Evolutionary conservation across 2,113 vertebrate species (phyloP), one percentile per base, ranked within the genome.

Genomic region (Malurus melanocephalus): DNA sequence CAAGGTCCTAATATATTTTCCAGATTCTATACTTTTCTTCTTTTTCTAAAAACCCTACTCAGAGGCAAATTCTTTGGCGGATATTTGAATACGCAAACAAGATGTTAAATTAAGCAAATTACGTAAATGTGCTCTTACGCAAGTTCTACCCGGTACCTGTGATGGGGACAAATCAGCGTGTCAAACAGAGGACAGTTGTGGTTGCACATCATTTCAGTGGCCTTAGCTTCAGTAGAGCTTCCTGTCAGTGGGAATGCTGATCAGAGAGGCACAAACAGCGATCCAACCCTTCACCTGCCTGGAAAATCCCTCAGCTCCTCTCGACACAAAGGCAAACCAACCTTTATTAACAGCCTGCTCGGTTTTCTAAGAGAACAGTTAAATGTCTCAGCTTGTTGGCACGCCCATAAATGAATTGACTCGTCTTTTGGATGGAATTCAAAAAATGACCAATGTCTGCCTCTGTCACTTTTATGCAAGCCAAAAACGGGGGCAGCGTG

Each of bases 1-100:
- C 61, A 93, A 92, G 46, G 55, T 92, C 92, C 92, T 94, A 93
- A 92, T 94, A 93, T 91, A 93, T 93, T 93, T 92, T 73, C 77
- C 83, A 93, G 72, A 89, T 92, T 73, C 69, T 81, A 69, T 48
- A 59, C 57, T 64, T 19, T 3, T 38, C 52, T 66, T 80, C 69
- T 88, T 75, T 51, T 51, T 7, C 20, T 16, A 53, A 89, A 91
- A 94, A 6, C 23, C 46, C 40, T 69, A 43, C 69, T 84, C 33
- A 40, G 80, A 81, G 40, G 53, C 83, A 88, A 91, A 83, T 68
- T 80, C 33, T 93, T 94, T 86, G 43, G 30, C 43, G 56, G 80
- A 26, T 87, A 86, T 82, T 92, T 87, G 78, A 79, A 92, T 78
- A 81, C 12, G 67, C 40, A 88, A 79, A 87, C n/a, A 19, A 43